These are phyloP conservation scores for Brenthis hecate DNA, from an alignment of 2,888 invertebrate species.

Conservation along the genomic window DNA sequence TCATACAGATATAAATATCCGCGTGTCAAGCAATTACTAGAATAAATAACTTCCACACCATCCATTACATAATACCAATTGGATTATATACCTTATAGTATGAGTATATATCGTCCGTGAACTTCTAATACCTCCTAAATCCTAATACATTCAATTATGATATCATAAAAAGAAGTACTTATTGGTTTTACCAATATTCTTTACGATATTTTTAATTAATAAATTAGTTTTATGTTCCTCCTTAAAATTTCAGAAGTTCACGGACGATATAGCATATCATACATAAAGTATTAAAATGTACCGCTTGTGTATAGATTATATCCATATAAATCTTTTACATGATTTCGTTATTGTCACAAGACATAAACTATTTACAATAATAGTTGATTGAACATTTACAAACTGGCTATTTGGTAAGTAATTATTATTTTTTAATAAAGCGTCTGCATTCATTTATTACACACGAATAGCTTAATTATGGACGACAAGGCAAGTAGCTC, in stretches of 20 bases:
- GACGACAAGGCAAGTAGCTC: slow-evolving; percentile 63
- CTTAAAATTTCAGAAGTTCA: too few relatives aligned
- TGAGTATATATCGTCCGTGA: background rate
- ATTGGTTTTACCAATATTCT: too few relatives aligned
- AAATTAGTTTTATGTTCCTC: too few relatives aligned
- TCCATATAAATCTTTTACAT: slow-evolving; percentile 13
- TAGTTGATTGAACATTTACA: slow-evolving; percentile 1
- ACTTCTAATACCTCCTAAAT: too few relatives aligned
- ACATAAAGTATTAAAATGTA: background rate
- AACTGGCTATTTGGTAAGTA: slow-evolving; percentile 21
- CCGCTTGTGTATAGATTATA: slow-evolving; percentile 17
- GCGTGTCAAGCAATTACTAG: slow-evolving; percentile 10
- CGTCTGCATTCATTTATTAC: slow-evolving; percentile 22
- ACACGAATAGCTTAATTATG: slow-evolving; percentile 41
- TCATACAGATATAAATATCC: slow-evolving; percentile 2
- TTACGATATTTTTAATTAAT: too few relatives aligned
- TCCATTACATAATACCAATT: slow-evolving; percentile 5
- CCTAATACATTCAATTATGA: too few relatives aligned
- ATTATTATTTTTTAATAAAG: slow-evolving; percentile 35
- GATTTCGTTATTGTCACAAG: slow-evolving; percentile 27
- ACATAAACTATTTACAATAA: slow-evolving; percentile 25
- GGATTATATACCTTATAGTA: slow-evolving; percentile 10
- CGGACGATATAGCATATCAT: too few relatives aligned
- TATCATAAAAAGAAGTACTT: too few relatives aligned
- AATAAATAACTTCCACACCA: slow-evolving; percentile 8